Evolutionary conservation across 1,140 invertebrate genomes (phyloP).

Genomic region (Metopolophium dirhodum): DNA sequence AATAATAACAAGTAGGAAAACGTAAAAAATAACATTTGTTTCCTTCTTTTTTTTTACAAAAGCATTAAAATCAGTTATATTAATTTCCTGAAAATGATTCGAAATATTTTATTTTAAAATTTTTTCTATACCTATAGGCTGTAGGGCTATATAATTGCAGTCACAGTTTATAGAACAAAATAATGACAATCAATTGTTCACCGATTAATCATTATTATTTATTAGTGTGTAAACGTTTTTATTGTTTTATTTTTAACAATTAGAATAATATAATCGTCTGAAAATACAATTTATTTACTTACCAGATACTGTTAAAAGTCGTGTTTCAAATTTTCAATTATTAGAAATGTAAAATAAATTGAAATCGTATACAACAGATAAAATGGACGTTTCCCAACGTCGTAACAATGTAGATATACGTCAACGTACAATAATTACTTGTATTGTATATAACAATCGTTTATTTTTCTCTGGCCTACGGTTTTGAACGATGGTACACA

Average conservation of each 20-base stretch:
- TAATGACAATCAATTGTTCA: neutral
- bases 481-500: neutral
- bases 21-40: neutral
- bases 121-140: neutral
- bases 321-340: neutral
- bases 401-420: neutral
- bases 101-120: neutral
- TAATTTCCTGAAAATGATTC: neutral
- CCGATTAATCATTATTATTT: neutral
- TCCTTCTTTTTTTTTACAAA: neutral
- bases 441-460: neutral
- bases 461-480: neutral
- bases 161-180: neutral
- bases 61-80: neutral
- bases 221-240: neutral
- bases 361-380: neutral
- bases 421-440: neutral
- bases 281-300: neutral
- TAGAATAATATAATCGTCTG: neutral
- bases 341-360: neutral
- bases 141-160: neutral
- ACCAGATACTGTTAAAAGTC: neutral
- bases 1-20: neutral
- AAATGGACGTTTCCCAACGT: neutral
- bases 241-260: neutral